Conservation (phyloP, 2,888 invertebrate genomes). For the Dermolepida albohirtum region DNA sequence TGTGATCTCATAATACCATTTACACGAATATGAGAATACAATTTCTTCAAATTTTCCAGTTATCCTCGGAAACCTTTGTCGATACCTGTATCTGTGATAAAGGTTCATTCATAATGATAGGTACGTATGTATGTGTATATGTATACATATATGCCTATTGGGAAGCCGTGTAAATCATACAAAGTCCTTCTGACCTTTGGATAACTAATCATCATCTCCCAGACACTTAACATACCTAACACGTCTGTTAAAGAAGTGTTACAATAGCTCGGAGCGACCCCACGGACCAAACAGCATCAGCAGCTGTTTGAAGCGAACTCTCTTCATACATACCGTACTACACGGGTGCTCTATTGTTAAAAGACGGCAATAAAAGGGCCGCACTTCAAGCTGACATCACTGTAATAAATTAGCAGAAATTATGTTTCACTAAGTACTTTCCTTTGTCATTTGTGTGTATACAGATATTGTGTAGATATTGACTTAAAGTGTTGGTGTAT, state of each 20-base stretch:
- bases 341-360: constrained; percentile 51
- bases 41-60: constrained; percentile 39
- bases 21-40: constrained; percentile 38
- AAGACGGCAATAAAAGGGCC: constrained; percentile 48
- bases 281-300: constrained; percentile 46
- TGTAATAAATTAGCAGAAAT: constrained; percentile 53
- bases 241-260: constrained; percentile 47
- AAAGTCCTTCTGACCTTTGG: constrained; percentile 41
- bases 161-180: constrained; percentile 36
- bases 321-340: constrained; percentile 28
- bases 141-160: constrained; percentile 15
- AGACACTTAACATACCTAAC: constrained; percentile 50
- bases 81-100: constrained; percentile 27
- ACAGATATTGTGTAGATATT: too few relatives aligned
- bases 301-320: constrained; percentile 49
- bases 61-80: constrained; percentile 24
- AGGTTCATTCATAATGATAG: constrained; percentile 23
- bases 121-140: constrained; percentile 1
- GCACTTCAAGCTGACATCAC: constrained; percentile 51
- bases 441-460: constrained; percentile 14
- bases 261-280: constrained; percentile 46
- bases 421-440: constrained; percentile 46
- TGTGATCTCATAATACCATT: constrained; percentile 41
- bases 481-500: too few relatives aligned
- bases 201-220: constrained; percentile 50